Evolutionary conservation across 2,888 invertebrate species (phyloP).

Genomic region (Micoletzkya japonica): DNA sequence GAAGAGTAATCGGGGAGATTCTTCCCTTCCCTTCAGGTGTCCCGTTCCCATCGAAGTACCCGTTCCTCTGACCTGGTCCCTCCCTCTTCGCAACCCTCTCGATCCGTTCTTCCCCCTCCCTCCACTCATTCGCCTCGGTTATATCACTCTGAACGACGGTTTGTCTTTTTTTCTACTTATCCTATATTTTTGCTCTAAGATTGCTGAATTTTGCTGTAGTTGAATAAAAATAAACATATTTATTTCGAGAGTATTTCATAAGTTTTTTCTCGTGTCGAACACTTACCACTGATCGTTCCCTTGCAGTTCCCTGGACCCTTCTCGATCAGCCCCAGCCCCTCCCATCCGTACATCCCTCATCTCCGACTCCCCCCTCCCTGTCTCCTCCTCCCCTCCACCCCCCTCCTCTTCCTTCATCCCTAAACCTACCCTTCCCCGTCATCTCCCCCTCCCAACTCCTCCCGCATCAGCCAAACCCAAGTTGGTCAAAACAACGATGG

Average conservation of each 20-base stretch:
- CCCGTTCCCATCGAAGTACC: conserved; percentile 15
- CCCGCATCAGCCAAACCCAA: conserved; percentile 51
- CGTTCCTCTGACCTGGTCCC: neutral
- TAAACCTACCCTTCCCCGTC: conserved; percentile 32
- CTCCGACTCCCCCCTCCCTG: conserved; percentile 1
- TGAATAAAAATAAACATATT: too few relatives aligned
- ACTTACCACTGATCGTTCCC: neutral
- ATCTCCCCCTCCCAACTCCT: conserved; percentile 45
- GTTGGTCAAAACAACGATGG: conserved; percentile 36
- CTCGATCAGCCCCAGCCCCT: conserved; percentile 9
- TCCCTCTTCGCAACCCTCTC: neutral
- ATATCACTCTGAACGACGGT: neutral
- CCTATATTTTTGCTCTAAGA: too few relatives aligned
- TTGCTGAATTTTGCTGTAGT: too few relatives aligned
- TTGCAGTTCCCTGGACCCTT: conserved; percentile 20
- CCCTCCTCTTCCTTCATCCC: conserved; percentile 20
- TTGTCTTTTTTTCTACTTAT: neutral
- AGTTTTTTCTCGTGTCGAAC: neutral
- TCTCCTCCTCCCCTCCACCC: conserved; percentile 4
- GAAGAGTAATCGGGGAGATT: too few relatives aligned
- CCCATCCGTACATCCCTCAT: conserved; percentile 23
- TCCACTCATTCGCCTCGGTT: neutral
- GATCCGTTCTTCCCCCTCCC: neutral
- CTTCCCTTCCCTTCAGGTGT: too few relatives aligned
- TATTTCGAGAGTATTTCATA: too few relatives aligned